Base-by-base conservation (phyloP, 2,113 vertebrate genomes). In the Lepisosteus osseus region DNA sequence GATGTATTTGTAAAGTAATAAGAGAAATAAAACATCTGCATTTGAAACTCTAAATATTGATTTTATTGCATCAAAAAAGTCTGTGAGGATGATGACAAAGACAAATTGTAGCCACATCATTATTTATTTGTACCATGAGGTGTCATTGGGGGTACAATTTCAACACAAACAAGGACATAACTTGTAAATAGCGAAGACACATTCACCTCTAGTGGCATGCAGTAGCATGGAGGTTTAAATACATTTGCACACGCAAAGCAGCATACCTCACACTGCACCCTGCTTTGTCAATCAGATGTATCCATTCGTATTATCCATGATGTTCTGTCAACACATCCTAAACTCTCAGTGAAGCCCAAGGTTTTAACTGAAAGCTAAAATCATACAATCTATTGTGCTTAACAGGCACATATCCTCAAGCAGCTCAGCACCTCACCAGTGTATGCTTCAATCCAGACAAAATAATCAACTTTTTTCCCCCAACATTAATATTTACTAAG, bases 221-320 rank as follows among this genome's bases (percentile, higher is more conserved):
- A 75, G 70, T 79, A 76, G 12, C 40, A 40, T 29, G 9, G 15
- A 15, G 17, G 14, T 51, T 71, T 64, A 64, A 6, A 6, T 77
- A 77, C 82, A 79, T 86, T 87, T 83, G 84, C 79, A 83, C 77
- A 72, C 73, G 54, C 57, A 67, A 72, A 69, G 78, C 6, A 13
- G 77, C 72, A 85, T 68, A 73, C 78, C 76, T 77, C 3, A 55
- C 77, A 68, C 77, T 69, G 72, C 71, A 67, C 29, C 74, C 57
- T 76, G 76, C 83, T 79, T 81, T 66, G 77, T 83, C 81, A 82
- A 84, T 86, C 83, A 80, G 82, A 76, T 44, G 61, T 68, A 55
- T 76, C 72, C 43, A 59, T 47, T 70, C 8, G 55, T 65, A 61
- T 77, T 70, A 75, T 76, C 68, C 63, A 54, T 56, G 42, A 14